These are phyloP conservation scores for Archilochus colubris DNA, from an alignment of 2,113 vertebrate genomes.

Conservation along the genomic window DNA sequence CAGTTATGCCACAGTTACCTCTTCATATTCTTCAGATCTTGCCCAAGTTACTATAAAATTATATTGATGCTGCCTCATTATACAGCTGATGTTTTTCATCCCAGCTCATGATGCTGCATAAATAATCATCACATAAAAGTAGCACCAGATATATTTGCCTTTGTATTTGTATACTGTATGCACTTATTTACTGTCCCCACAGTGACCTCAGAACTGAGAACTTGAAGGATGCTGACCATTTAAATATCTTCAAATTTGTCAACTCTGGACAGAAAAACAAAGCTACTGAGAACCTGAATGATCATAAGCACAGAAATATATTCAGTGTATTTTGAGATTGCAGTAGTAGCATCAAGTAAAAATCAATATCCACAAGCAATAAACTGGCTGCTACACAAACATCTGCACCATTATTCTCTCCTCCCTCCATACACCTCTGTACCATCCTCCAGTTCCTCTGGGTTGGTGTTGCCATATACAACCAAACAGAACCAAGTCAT, in stretches of 20 bases:
- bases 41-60: neutral
- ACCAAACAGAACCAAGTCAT: neutral
- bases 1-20: neutral
- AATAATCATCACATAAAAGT: neutral
- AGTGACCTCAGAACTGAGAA: neutral
- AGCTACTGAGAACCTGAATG: neutral
- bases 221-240: neutral
- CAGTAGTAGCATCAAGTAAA: neutral
- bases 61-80: neutral
- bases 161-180: neutral
- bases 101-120: neutral
- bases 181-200: neutral
- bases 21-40: neutral
- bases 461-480: fast-evolving
- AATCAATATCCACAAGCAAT: neutral
- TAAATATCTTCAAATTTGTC: neutral
- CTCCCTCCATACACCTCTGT: neutral
- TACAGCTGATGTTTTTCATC: neutral
- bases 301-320: neutral
- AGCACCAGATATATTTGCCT: neutral
- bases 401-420: neutral
- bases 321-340: neutral
- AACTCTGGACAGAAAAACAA: neutral
- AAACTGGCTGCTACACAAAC: neutral
- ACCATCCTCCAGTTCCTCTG: neutral